These are phyloP conservation scores for Yponomeuta sedellus DNA, from an alignment of 2,888 invertebrate species.

Conservation along the genomic window DNA sequence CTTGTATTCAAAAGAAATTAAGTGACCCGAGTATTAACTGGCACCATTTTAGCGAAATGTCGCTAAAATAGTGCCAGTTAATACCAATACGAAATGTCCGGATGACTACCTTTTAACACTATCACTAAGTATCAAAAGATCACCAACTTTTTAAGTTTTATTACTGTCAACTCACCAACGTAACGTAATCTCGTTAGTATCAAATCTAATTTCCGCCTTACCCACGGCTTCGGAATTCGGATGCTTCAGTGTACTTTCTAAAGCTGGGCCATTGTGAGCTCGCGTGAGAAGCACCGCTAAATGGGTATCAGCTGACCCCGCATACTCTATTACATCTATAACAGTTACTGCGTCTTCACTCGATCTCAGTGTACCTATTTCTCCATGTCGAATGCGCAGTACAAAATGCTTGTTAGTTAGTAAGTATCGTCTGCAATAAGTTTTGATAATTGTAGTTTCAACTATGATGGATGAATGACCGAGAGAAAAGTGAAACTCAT, in stretches of 20 bases:
- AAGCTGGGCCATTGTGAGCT: not conserved
- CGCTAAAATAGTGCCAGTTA: too few species aligned
- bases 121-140: not conserved
- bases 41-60: too few species aligned
- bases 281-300: not conserved
- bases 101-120: not conserved
- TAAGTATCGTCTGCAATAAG: not conserved
- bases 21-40: too few species aligned
- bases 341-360: not conserved
- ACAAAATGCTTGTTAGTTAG: too few species aligned
- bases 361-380: not conserved
- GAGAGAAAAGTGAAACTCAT: not conserved
- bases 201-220: not conserved
- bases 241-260: not conserved
- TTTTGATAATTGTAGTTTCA: not conserved
- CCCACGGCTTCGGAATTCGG: constrained; percentile 1
- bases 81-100: not conserved
- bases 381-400: not conserved
- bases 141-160: not conserved
- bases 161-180: not conserved
- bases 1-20: too few species aligned
- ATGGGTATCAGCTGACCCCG: not conserved
- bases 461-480: not conserved
- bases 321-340: not conserved
- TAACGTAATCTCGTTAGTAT: not conserved